Conservation (phyloP, 2,113 vertebrate genomes). For the Genyomyrus donnyi region DNA sequence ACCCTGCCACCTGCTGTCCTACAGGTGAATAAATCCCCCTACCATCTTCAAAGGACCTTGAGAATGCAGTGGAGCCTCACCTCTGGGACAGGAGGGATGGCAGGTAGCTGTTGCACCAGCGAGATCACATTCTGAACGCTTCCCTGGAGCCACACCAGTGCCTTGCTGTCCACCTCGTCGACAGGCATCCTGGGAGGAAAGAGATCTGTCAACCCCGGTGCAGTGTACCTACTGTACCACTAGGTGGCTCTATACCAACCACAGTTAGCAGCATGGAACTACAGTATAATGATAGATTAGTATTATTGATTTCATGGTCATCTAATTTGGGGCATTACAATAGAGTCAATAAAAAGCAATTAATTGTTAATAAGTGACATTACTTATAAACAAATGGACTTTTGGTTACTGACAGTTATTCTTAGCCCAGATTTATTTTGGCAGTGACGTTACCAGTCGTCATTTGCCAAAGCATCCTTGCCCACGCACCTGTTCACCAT, state of each 20-base stretch:
- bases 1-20: background rate
- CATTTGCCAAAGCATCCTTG: slow-evolving; percentile 58
- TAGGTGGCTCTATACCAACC: background rate
- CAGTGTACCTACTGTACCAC: background rate
- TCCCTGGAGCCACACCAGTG: slow-evolving; percentile 56
- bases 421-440: background rate
- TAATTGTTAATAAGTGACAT: background rate
- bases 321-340: background rate
- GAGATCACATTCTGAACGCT: slow-evolving; percentile 59
- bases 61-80: slow-evolving; percentile 26
- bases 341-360: background rate
- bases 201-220: background rate
- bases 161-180: slow-evolving; percentile 60
- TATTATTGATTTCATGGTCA: background rate
- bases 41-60: background rate
- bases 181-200: slow-evolving; percentile 52
- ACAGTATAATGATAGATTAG: background rate
- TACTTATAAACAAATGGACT: background rate
- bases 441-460: background rate
- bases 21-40: background rate
- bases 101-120: slow-evolving; percentile 52
- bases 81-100: slow-evolving; percentile 44
- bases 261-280: background rate
- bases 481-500: slow-evolving; percentile 54
- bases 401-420: background rate